These are phyloP conservation scores for Apodemia zela DNA, from an alignment of 2,888 invertebrate species.

Conservation along the genomic window DNA sequence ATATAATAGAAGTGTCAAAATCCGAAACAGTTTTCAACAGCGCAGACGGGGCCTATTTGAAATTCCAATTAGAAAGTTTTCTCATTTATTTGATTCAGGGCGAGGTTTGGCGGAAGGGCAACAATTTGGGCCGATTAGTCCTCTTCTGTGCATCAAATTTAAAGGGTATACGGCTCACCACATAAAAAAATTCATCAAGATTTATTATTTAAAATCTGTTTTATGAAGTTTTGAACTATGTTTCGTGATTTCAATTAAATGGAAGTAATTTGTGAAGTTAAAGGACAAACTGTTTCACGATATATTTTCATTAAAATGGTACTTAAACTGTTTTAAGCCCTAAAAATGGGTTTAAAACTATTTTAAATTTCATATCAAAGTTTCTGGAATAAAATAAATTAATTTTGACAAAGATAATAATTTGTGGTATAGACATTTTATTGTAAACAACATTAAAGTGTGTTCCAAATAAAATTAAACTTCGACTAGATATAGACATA, in stretches of 20 bases:
- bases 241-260: constrained; percentile 1
- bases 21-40: constrained; percentile 67
- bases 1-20: constrained; percentile 36
- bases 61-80: constrained; percentile 80
- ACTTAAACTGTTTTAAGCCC: neutral
- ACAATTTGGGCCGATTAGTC: constrained; percentile 76
- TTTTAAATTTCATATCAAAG: too few relatives aligned
- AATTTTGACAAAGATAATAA: too few relatives aligned
- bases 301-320: too few relatives aligned
- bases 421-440: too few relatives aligned
- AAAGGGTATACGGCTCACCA: constrained; percentile 62
- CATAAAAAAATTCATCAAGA: constrained; percentile 66
- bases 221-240: neutral
- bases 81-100: constrained; percentile 78
- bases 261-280: neutral
- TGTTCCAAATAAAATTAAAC: too few relatives aligned
- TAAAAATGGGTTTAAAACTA: too few relatives aligned
- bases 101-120: constrained; percentile 72
- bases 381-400: too few relatives aligned
- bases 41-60: constrained; percentile 76
- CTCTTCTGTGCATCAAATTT: constrained; percentile 66
- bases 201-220: constrained; percentile 51
- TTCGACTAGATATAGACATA: too few relatives aligned
- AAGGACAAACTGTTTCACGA: neutral
- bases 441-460: too few relatives aligned